Evolutionary conservation across 2,888 invertebrate species (phyloP), one percentile per base, ranked within the genome.

Genomic region (Leptura quadrifasciata): DNA sequence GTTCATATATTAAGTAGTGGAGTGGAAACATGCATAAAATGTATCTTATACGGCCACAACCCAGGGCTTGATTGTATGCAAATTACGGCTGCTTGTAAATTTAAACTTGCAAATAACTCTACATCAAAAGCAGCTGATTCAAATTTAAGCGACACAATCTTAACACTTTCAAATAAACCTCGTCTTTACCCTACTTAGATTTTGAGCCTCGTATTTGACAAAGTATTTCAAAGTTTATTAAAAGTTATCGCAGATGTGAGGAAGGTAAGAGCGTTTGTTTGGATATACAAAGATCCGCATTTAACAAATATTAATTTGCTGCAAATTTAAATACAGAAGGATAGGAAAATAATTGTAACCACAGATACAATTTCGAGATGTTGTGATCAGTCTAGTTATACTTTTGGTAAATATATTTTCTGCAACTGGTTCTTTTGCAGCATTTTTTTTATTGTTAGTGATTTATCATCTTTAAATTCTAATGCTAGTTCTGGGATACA

Each of bases 71-170:
- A 83, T 85, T 83, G 79, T 81, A 85, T 85, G 84, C 79, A 84
- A 83, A 85, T 85, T 84, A 80, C 71, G 77, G 74, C 73, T 79
- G 81, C 81, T 82, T 83, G 82, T 81, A 80, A 82, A 84, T 83
- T 83, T 82, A 83, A 84, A 85, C 84, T 85, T 85, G 83, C 83
- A 84, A 84, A 85, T 85, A 82, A 81, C 84, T 84, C 81, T 78
- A 84, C 84, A 85, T 85, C 85, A 85, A 85, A 84, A 85, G 84
- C 84, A 80, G 81, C 81, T 81, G 79, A 80, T 76, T 76, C 65
- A 71, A 27, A 75, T 71, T 71, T 71, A 71, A 71, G 60, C 65
- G 75, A 69, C 69, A 69, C 52, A 64, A 60, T 75, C 70, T 65
- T 54, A 60, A 71, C 65, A 75, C 75, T 71, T 52, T 69, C 70